Base-by-base conservation (phyloP, 2,888 invertebrate species). In the Dysmachus trigonus region DNA sequence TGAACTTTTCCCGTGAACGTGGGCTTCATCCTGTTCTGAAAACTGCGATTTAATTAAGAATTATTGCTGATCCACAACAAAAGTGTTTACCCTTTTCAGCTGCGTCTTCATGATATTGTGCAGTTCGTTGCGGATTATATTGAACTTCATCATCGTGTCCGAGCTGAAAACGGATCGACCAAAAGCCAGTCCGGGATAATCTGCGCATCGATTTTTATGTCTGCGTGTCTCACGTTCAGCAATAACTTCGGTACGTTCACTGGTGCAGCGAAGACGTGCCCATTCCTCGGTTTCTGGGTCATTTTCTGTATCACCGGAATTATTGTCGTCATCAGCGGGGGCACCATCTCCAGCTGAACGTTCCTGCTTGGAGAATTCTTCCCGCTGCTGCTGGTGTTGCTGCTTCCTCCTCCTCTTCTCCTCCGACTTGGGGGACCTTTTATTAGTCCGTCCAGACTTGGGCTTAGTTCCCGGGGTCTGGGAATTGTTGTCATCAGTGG, bases 101-200 rank as follows among this genome's bases (percentile, higher is more conserved):
- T 98, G 98, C 92, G 97, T 97, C 92, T 97, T 97, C 95, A 97
- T 97, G 92, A 98, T 98, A 93, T 99, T 99, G 94, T 98, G 98
- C 92, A 99, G 94, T 94, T 99, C 99, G 92, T 98, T 98, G 92
- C 96, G 96, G 92, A 99, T 99, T 89, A 99, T 96, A 92, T 96
- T 97, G 93, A 98, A 98, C 93, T 98, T 98, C 96, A 99, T 98
- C 95, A 98, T 96, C 10, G 98, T 98, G 91, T 98, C 98, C 86
- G 98, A 98, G 91, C 97, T 98, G 93, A 98, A 98, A 91, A 98
- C 96, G 88, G 97, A 97, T 89, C 96, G 95, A 83, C 97, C 97
- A 91, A 98, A 97, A 1, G 97, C 97, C 87, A 98, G 93, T 35
- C 98, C 98, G 0, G 98, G 98, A 93, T 98, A 98, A 91, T 98